Conservation (phyloP, 2,797 vertebrate genomes). For the Schizopygopsis pylzovi region DNA sequence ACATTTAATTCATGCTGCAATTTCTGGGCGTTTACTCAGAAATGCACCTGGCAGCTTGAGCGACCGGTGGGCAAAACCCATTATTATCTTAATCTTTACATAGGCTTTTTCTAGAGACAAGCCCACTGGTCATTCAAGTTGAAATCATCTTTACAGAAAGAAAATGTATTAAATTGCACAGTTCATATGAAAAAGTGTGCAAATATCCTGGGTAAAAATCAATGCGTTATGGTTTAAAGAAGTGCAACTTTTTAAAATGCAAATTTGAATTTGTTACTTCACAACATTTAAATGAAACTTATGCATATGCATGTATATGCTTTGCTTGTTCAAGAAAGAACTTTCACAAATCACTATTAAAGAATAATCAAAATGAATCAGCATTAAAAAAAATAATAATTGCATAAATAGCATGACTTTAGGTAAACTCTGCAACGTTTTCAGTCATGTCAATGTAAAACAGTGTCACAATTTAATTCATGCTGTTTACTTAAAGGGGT, state of each 20-base stretch:
- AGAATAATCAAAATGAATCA: not conserved
- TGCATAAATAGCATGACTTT: not conserved
- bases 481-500: not conserved
- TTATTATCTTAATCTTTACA: slow-evolving; percentile 13
- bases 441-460: not conserved
- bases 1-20: not conserved
- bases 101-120: not conserved
- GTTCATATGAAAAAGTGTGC: not conserved
- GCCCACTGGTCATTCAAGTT: not conserved
- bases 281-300: not conserved
- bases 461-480: not conserved
- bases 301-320: not conserved
- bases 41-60: slow-evolving; percentile 13
- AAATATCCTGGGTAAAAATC: not conserved
- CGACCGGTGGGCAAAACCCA: not conserved
- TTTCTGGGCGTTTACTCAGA: slow-evolving; percentile 2
- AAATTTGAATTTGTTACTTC: not conserved
- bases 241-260: not conserved
- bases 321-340: not conserved
- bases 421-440: not conserved
- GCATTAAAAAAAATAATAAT: not conserved
- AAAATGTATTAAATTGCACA: not conserved
- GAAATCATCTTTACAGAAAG: not conserved
- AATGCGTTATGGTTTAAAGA: not conserved
- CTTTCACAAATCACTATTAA: not conserved